phyloP scores from a whole-genome alignment of 2,113 vertebrate genomes.

The Antidorcas marsupialis region DNA sequence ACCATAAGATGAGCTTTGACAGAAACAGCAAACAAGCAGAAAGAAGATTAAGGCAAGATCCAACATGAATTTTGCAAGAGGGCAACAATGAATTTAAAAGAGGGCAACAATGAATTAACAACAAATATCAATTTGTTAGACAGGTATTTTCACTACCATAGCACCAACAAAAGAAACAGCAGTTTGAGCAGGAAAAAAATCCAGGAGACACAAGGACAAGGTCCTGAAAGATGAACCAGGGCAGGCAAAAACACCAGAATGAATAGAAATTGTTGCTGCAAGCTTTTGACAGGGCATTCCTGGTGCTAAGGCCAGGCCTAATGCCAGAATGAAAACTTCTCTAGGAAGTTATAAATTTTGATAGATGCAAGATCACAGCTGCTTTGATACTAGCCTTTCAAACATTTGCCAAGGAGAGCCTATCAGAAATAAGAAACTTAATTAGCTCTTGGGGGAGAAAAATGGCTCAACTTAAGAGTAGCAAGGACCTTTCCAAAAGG shows the following conservation, averaged over 20 bases:
- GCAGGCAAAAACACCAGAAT: conserved; percentile 30
- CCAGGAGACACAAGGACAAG: background rate
- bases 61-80: background rate
- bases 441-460: conserved; percentile 58
- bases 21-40: conserved; percentile 6
- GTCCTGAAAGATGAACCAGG: background rate
- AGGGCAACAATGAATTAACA: background rate
- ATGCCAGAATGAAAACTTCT: conserved; percentile 48
- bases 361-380: conserved; percentile 58
- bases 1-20: background rate
- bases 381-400: conserved; percentile 41
- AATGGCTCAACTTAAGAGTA: conserved; percentile 51
- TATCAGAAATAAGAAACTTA: conserved; percentile 66
- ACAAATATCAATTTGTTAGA: conserved; percentile 56
- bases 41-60: background rate
- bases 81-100: background rate
- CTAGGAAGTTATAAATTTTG: conserved; percentile 55
- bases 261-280: background rate
- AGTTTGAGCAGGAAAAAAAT: background rate
- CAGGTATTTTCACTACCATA: conserved; percentile 86
- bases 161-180: conserved; percentile 75
- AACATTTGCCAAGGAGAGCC: conserved; percentile 41
- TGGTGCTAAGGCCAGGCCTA: conserved; percentile 21
- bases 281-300: conserved; percentile 6
- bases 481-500: conserved; percentile 56